Evolutionary conservation across 2,113 vertebrate species (phyloP).

Genomic region (Lophura nycthemera): DNA sequence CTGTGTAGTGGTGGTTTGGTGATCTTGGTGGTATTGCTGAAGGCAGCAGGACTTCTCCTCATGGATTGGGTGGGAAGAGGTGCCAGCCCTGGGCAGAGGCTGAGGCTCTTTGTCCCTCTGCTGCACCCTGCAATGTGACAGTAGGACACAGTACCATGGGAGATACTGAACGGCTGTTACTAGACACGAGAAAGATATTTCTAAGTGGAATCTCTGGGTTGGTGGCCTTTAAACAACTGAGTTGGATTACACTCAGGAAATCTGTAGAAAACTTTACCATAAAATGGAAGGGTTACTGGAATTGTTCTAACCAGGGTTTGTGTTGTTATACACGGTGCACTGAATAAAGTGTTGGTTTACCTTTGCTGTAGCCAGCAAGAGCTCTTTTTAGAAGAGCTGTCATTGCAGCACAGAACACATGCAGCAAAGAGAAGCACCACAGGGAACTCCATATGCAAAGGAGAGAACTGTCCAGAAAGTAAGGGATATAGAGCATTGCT

Average conservation of each 20-base stretch:
- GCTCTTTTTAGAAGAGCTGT: neutral
- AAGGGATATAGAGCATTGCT: neutral
- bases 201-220: neutral
- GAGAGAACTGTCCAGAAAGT: neutral
- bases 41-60: neutral
- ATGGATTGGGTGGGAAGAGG: neutral
- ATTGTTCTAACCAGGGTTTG: neutral
- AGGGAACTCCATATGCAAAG: neutral
- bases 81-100: neutral
- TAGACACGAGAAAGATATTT: neutral
- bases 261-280: neutral
- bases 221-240: neutral
- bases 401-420: rapidly evolving
- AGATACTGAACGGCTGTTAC: neutral
- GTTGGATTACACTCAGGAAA: rapidly evolving
- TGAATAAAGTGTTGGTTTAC: neutral
- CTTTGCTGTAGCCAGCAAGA: neutral
- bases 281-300: neutral
- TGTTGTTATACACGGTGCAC: neutral
- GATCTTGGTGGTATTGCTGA: neutral
- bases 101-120: neutral
- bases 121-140: neutral
- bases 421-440: neutral
- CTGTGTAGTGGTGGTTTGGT: neutral
- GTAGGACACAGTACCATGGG: neutral